Evolutionary conservation across 2,888 invertebrate species (phyloP), one percentile per base, ranked within the genome.

Genomic region (Tanypteryx hageni): DNA sequence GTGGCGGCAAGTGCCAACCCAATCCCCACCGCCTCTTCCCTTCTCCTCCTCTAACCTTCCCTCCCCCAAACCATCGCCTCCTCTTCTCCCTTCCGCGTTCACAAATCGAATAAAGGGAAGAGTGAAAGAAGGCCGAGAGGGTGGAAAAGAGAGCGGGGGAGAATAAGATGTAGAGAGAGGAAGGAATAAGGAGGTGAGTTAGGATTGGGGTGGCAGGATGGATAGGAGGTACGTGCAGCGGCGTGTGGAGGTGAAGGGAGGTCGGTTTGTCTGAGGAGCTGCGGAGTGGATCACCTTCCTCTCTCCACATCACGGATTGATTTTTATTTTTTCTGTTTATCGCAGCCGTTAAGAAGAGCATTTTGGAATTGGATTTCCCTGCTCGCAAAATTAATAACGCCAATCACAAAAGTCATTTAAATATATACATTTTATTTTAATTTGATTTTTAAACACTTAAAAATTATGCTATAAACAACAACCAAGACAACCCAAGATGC

Each of bases 41-140:
- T 27, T 16, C 56, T 44, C 44, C 82, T 27, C 22, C 56, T 56
- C 56, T 56, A 0, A 10, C 31, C 83, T 57, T 57, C 83, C 18
- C 83, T 56, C 18, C n/a, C 27, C 31, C 44, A 82, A 11, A 31
- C 82, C 56, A 16, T 18, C 57, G 14, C 56, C 13, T 7, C 83
- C 83, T 16, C 81, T 57, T 14, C 44, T 82, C 56, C 57, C 83
- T n/a, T 57, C 0, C 18, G n/a, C 16, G 14, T 44, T 44, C 18
- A n/a, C 83, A 83, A 83, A 83, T 83, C 83, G 91, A 76, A 68
- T 56, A 64, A 44, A 92, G 91, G 91, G 44, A 56, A 64, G 64
- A 68, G 61, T 64, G 89, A 89, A 64, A 64, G 89, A 61, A 76
- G 76, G 64, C 56, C 56, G 91, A 68, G 56, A 31, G 91, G 10